Conservation (phyloP, 2,888 invertebrate genomes). For the Gymnocheta viridis region DNA sequence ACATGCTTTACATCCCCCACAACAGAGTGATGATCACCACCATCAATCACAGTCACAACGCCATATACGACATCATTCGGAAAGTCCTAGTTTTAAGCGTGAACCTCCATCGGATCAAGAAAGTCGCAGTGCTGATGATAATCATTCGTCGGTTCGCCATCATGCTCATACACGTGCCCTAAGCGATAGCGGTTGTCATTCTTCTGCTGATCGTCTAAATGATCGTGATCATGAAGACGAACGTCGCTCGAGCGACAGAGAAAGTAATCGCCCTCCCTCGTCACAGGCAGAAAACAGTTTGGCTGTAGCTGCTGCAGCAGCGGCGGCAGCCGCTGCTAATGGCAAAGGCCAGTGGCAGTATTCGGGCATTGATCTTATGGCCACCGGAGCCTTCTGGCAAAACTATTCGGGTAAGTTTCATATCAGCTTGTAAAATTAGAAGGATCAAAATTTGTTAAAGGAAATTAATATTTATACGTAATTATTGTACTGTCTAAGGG, state of each 20-base stretch:
- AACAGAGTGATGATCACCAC: slow-evolving; percentile 51
- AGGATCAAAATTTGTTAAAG: too few species aligned
- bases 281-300: slow-evolving; percentile 79
- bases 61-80: slow-evolving; percentile 75
- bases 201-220: slow-evolving; percentile 75
- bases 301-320: slow-evolving; percentile 77
- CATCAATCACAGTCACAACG: slow-evolving; percentile 69
- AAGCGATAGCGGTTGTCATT: slow-evolving; percentile 70
- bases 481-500: too few species aligned
- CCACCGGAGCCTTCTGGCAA: slow-evolving; percentile 94
- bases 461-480: too few species aligned
- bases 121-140: slow-evolving; percentile 73
- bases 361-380: slow-evolving; percentile 90
- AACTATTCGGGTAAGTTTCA: slow-evolving; percentile 91
- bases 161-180: slow-evolving; percentile 46
- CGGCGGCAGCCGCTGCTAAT: slow-evolving; percentile 78
- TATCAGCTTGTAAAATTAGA: neutral
- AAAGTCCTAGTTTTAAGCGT: slow-evolving; percentile 80
- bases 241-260: slow-evolving; percentile 73
- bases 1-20: slow-evolving; percentile 40
- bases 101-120: slow-evolving; percentile 80
- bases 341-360: slow-evolving; percentile 86
- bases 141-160: slow-evolving; percentile 68
- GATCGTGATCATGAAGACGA: slow-evolving; percentile 75
- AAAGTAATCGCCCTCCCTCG: slow-evolving; percentile 78